These are phyloP conservation scores for Aurelia sp. DNA, from an alignment of 30 jellyfish, hydroid and myxozoan species.

Conservation along the genomic window DNA sequence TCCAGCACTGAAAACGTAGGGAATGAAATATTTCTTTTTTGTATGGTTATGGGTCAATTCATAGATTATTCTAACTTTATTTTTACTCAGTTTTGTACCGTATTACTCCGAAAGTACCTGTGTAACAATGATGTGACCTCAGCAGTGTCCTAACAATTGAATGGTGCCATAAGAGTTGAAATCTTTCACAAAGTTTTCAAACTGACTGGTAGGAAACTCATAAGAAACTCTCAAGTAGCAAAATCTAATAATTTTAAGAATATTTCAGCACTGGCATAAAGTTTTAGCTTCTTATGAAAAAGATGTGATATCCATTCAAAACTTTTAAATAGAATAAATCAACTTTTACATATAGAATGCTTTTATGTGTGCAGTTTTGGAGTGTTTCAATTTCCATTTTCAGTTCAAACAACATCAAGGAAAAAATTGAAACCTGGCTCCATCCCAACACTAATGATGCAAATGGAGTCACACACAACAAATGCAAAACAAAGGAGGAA, in stretches of 20 bases:
- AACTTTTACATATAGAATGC: neutral
- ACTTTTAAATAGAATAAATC: neutral
- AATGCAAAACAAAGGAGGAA: conserved; percentile 5
- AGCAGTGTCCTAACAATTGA: neutral
- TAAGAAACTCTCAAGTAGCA: neutral
- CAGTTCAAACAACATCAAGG: conserved; percentile 33
- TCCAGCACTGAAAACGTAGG: no score
- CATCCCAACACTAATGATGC: conserved; percentile 25
- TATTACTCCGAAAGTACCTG: neutral
- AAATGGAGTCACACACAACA: neutral
- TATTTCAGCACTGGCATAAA: neutral
- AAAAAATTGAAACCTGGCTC: conserved; percentile 30
- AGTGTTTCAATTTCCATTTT: neutral
- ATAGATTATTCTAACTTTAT: neutral
- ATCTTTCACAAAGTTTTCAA: neutral
- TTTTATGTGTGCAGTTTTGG: no score
- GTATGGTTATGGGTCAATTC: no score
- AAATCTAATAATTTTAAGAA: conserved; percentile 1
- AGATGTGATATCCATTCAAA: neutral
- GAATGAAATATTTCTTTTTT: no score
- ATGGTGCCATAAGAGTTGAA: neutral
- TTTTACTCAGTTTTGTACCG: neutral
- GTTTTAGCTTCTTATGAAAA: neutral
- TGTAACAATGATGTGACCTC: neutral
- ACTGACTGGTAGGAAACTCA: neutral